Conservation (phyloP, 2,888 invertebrate species). For the Ganaspis brasiliensis region DNA sequence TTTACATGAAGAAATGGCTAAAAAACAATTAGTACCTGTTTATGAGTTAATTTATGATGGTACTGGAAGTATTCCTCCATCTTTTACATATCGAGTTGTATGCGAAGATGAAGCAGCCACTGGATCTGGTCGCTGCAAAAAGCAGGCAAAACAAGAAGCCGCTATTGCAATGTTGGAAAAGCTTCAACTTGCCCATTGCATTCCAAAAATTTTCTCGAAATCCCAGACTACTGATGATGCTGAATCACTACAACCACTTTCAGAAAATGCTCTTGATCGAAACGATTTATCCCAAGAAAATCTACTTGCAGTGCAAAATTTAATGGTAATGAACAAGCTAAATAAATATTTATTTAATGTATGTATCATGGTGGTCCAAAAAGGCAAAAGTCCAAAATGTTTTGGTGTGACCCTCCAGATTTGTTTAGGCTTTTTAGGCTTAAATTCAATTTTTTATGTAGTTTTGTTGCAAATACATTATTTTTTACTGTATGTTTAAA, state of each 20-base stretch:
- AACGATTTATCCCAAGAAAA: neutral
- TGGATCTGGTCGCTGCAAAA: constrained; percentile 8
- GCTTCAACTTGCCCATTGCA: neutral
- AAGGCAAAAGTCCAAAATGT: too few relatives aligned
- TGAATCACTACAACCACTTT: neutral
- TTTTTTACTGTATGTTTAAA: too few relatives aligned
- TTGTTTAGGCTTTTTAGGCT: too few relatives aligned
- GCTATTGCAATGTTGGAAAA: neutral
- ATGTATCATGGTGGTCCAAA: too few relatives aligned
- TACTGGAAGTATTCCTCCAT: neutral
- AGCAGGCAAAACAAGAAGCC: neutral
- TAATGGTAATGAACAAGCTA: too few relatives aligned
- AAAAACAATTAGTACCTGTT: neutral
- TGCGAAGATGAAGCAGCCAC: neutral
- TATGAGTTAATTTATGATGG: constrained; percentile 14
- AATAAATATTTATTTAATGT: too few relatives aligned
- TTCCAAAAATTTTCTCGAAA: neutral
- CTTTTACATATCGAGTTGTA: neutral
- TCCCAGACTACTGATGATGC: neutral
- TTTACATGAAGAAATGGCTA: constrained; percentile 1
- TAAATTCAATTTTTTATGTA: too few relatives aligned
- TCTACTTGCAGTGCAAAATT: neutral
- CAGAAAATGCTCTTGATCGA: neutral
- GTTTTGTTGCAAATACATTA: too few relatives aligned
- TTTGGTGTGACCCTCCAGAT: too few relatives aligned